phyloP scores from a whole-genome alignment of 2,113 vertebrate species.

The Solenodon paradoxus region DNA sequence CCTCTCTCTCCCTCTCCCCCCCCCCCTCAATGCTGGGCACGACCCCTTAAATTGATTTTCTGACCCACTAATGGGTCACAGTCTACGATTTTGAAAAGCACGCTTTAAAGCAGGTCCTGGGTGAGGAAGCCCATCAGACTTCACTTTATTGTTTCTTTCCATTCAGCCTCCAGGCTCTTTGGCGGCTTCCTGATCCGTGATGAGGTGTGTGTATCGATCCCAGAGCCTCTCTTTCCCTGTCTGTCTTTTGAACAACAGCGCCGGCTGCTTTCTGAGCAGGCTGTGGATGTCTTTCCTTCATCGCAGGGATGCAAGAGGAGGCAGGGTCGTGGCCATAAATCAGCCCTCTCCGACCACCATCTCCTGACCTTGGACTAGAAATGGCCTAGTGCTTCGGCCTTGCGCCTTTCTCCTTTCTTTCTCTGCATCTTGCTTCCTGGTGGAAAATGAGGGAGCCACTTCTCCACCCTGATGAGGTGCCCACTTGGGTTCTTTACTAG shows the following conservation, averaged over 20 bases:
- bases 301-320: background rate
- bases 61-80: background rate
- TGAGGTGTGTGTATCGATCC: slow-evolving; percentile 51
- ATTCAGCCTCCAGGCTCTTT: slow-evolving; percentile 48
- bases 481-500: background rate
- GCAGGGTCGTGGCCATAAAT: slow-evolving; percentile 31
- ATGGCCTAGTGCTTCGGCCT: background rate
- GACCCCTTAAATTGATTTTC: background rate
- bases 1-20: background rate
- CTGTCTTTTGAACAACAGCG: background rate
- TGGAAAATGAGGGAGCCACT: background rate
- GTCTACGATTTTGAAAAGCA: slow-evolving; percentile 48
- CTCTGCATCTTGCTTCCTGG: background rate
- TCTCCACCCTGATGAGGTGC: no score
- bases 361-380: slow-evolving; percentile 35
- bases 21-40: background rate
- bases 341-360: background rate
- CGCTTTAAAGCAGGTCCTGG: no score
- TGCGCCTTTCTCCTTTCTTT: background rate
- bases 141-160: slow-evolving; percentile 27
- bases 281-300: background rate
- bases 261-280: background rate
- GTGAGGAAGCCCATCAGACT: slow-evolving; percentile 11
- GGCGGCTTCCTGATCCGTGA: slow-evolving; percentile 17
- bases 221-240: background rate